Evolutionary conservation across 2,113 vertebrate species (phyloP).

Genomic region (Toxotes chatareus): DNA sequence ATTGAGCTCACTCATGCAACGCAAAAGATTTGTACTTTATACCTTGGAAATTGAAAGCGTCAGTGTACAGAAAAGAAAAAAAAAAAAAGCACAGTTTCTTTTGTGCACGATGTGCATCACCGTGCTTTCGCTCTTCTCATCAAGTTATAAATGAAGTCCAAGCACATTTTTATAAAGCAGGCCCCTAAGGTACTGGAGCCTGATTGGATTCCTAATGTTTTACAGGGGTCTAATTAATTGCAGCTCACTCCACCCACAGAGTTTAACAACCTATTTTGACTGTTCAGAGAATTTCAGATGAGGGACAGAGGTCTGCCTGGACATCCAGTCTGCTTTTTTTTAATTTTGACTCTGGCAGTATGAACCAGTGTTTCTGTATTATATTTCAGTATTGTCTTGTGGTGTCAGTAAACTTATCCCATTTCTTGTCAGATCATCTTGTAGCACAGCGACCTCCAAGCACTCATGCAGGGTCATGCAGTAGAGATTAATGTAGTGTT

Average conservation of each 20-base stretch:
- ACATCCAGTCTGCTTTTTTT: slow-evolving; percentile 2
- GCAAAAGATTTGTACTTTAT: background rate
- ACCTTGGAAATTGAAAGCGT: background rate
- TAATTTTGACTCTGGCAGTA: background rate
- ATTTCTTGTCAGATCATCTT: background rate
- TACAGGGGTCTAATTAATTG: slow-evolving; percentile 65
- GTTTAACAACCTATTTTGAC: slow-evolving; percentile 50
- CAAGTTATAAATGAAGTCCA: slow-evolving; percentile 22
- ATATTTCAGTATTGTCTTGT: background rate
- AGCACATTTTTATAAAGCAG: slow-evolving; percentile 55
- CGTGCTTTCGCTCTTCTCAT: background rate
- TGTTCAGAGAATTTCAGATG: slow-evolving; percentile 21
- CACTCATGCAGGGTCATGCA: too few relatives aligned
- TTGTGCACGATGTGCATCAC: slow-evolving; percentile 5
- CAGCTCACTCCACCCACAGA: slow-evolving; percentile 43
- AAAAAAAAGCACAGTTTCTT: background rate
- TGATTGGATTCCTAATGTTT: slow-evolving; percentile 66
- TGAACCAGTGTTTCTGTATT: background rate
- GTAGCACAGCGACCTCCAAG: background rate
- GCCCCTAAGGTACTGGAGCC: slow-evolving; percentile 29
- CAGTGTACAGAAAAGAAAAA: background rate
- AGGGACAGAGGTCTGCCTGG: background rate
- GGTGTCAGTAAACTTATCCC: background rate
- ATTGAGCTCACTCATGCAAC: background rate
- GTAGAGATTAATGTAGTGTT: background rate